Conservation (phyloP, 2,113 vertebrate genomes). For the Zosterops hypoxanthus region DNA sequence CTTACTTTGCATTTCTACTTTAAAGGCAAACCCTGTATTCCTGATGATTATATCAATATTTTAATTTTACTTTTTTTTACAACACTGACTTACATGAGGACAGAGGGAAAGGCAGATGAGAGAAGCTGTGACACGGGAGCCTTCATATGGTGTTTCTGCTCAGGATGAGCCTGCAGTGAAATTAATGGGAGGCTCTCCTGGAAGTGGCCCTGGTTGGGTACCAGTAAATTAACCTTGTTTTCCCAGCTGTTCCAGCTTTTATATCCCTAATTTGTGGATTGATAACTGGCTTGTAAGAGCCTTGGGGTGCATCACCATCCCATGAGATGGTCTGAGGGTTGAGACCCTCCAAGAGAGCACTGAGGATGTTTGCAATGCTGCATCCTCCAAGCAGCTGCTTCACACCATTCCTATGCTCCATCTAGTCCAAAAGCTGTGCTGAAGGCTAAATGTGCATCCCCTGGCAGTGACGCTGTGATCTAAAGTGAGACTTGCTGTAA, state of each 20-base stretch:
- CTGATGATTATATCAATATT: neutral
- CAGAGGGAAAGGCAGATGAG: neutral
- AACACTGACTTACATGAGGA: neutral
- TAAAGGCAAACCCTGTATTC: neutral
- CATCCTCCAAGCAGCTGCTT: neutral
- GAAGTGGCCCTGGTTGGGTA: neutral
- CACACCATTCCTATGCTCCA: neutral
- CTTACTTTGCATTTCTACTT: neutral
- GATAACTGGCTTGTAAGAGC: neutral
- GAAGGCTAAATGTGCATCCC: neutral
- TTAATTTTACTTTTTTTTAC: neutral
- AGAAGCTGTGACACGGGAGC: neutral
- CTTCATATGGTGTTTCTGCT: neutral
- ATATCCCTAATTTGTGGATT: neutral
- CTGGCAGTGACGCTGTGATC: neutral
- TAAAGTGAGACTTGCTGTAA: neutral
- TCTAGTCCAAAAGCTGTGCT: neutral
- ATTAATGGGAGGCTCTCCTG: neutral
- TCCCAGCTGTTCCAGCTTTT: neutral
- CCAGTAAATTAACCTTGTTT: neutral
- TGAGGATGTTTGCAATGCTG: neutral
- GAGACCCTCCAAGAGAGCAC: neutral
- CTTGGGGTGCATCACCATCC: neutral
- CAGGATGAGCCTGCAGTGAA: neutral
- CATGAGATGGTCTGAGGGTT: neutral